Evolutionary conservation across 2,888 invertebrate species (phyloP).

Genomic region (Nomada flava): DNA sequence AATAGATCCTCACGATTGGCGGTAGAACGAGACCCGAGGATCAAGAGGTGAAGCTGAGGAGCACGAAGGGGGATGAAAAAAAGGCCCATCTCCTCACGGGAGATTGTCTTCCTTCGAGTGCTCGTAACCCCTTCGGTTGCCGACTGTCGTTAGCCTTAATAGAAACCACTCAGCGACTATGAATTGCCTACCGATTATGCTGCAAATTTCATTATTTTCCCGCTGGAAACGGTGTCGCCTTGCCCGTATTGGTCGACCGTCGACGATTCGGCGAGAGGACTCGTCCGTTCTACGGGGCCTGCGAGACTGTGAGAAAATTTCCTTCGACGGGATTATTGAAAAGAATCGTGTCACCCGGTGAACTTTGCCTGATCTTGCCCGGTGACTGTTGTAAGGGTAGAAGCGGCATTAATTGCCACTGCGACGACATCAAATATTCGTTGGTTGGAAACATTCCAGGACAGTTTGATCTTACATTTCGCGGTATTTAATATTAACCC

Average conservation of each 20-base stretch:
- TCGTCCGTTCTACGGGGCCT: constrained; percentile 18
- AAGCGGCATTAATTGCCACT: too few relatives aligned
- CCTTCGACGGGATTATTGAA: constrained; percentile 59
- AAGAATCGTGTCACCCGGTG: constrained; percentile 53
- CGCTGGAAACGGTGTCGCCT: constrained; percentile 60
- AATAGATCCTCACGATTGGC: constrained; percentile 80
- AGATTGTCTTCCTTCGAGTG: constrained; percentile 82
- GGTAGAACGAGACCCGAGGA: constrained; percentile 52
- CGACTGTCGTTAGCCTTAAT: constrained; percentile 69
- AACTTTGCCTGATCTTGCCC: constrained; percentile 12
- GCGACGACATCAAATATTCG: too few relatives aligned
- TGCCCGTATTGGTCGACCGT: constrained; percentile 42
- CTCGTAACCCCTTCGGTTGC: constrained; percentile 54
- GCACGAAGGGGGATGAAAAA: constrained; percentile 54
- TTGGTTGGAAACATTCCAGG: too few relatives aligned
- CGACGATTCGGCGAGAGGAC: constrained; percentile 31
- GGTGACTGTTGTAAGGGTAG: too few relatives aligned
- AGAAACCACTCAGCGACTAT: constrained; percentile 80
- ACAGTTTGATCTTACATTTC: too few relatives aligned
- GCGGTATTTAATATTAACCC: too few relatives aligned
- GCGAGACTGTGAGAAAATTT: constrained; percentile 53
- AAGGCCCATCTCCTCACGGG: constrained; percentile 83
- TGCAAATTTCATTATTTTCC: constrained; percentile 83
- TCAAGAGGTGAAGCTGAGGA: constrained; percentile 33
- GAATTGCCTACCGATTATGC: constrained; percentile 82